Evolutionary conservation across 2,113 vertebrate genomes (phyloP).

Genomic region (Sus scrofa): T2T-Sscrofa CM000817.6:172769001-172769500

Average conservation of each 20-base stretch:
- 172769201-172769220: neutral
- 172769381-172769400: no score
- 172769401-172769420: no score
- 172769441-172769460: no score
- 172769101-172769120: slow-evolving; percentile 13
- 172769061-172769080: neutral
- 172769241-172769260: neutral
- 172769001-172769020: slow-evolving; percentile 17
- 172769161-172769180: slow-evolving; percentile 27
- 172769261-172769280: neutral
- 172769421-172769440: no score
- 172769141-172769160: slow-evolving; percentile 40
- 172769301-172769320: no score
- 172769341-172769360: no score
- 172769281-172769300: no score
- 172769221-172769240: slow-evolving; percentile 30
- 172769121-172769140: neutral
- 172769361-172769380: no score
- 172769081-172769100: neutral
- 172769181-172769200: neutral
- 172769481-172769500: neutral
- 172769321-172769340: no score
- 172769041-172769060: neutral
- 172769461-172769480: neutral
- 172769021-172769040: neutral